Evolutionary conservation across 1,140 invertebrate genomes (phyloP).

Genomic region (Saccostrea glomerata): DNA sequence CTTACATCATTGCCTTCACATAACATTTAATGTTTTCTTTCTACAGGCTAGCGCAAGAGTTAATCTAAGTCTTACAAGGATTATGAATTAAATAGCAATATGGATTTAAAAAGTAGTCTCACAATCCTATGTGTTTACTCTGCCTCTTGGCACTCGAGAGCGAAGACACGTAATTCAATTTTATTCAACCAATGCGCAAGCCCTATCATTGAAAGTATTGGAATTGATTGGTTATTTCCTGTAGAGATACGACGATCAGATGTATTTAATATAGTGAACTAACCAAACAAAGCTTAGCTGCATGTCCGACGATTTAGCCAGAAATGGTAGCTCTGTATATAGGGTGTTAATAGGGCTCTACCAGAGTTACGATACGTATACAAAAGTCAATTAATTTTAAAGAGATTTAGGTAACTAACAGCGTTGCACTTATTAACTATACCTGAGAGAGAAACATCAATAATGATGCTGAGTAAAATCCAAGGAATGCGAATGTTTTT

Average conservation of each 20-base stretch:
- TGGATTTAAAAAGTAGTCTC: constrained; percentile 7
- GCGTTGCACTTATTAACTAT: constrained; percentile 17
- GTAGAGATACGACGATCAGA: not conserved
- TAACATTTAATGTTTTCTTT: not conserved
- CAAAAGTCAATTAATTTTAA: constrained; percentile 9
- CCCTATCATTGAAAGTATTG: not conserved
- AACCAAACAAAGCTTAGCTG: not conserved
- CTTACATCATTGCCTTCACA: not conserved
- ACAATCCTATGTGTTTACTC: not conserved
- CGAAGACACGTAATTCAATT: constrained; percentile 8
- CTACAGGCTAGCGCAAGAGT: not conserved
- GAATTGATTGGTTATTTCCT: constrained; percentile 22
- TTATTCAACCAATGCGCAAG: not conserved
- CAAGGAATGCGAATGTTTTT: not conserved
- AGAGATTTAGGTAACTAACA: not conserved
- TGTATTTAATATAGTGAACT: not conserved
- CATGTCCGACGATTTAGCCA: not conserved
- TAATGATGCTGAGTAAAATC: not conserved
- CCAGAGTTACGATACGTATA: not conserved
- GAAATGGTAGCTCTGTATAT: not conserved
- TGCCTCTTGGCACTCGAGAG: constrained; percentile 9
- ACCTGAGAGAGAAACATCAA: not conserved
- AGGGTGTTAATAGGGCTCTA: not conserved
- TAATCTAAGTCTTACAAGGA: not conserved
- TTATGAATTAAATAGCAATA: constrained; percentile 23